These are phyloP conservation scores for Muscicapa comitata DNA, from an alignment of 2,797 vertebrate species.

Conservation along the genomic window DNA sequence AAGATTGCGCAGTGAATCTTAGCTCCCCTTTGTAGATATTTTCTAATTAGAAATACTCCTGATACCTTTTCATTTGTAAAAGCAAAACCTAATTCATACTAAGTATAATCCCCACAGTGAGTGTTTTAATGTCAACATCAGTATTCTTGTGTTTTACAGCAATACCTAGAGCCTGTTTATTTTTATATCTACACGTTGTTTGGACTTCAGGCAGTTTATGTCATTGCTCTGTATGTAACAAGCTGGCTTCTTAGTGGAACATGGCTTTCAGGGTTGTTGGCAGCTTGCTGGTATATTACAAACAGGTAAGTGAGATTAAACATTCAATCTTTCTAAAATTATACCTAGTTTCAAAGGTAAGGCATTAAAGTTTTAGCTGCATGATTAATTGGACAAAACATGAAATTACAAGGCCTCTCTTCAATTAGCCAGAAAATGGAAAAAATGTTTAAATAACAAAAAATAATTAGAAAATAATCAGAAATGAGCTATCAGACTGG, in stretches of 20 bases:
- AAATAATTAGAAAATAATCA: not conserved
- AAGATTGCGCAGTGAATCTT: not conserved
- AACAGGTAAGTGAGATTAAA: constrained; percentile 84
- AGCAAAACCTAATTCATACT: not conserved
- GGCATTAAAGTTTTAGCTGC: not conserved
- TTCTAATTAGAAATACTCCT: constrained; percentile 20
- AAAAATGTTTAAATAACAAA: not conserved
- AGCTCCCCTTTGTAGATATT: not conserved
- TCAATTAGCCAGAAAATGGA: not conserved
- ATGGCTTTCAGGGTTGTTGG: constrained; percentile 88
- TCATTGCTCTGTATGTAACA: constrained; percentile 89
- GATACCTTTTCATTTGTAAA: constrained; percentile 25
- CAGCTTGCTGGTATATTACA: constrained; percentile 91
- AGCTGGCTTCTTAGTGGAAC: constrained; percentile 95
- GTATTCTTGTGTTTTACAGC: constrained; percentile 76
- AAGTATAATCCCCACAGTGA: not conserved
- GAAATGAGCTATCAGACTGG: not conserved
- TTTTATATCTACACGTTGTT: constrained; percentile 99
- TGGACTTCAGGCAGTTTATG: constrained; percentile 91
- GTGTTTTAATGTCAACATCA: constrained; percentile 46
- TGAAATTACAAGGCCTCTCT: not conserved
- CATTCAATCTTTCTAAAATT: not conserved
- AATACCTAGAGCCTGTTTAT: constrained; percentile 92
- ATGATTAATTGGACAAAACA: not conserved
- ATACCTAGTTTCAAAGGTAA: constrained; percentile 7